Base-by-base conservation (phyloP, 2,113 vertebrate genomes). In the Aegotheles bennettii region DNA sequence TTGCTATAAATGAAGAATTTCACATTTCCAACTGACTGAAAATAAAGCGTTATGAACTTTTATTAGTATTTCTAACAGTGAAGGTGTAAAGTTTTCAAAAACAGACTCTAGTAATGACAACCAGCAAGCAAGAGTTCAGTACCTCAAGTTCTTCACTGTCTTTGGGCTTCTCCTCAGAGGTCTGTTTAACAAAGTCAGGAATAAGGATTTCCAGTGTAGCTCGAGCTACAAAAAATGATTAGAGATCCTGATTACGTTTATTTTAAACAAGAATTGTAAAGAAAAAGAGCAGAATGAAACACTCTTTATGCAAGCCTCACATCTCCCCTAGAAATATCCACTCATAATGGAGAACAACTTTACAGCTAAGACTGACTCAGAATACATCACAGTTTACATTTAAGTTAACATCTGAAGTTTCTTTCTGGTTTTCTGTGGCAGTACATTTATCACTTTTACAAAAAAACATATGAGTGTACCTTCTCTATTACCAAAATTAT, bases 141-240 rank as follows among this genome's bases (percentile, higher is more conserved):
- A 99, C 99, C 99, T 99, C 99, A 89, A 99, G 98, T 96, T 99
- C 99, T 90, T 99, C 99, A 26, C 99, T 99, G 95, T 99, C 99
- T 84, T 98, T 98, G 71, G 99, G 99, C 97, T 99, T 99, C 97
- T 99, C 99, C 97, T 99, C 99, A 17, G 99, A 98, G 67, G 99
- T 99, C 97, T 99, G 99, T 97, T 99, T 99, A 96, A 99, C 99
- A 97, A 99, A 99, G 97, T 99, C 99, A 2, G 99, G 99, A 96
- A 99, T 99, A 96, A 99, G 99, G 97, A 99, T 99, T 98, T 99
- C 99, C 98, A 99, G 98, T 96, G 99, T 99, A 95, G 99, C 99
- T 98, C 99, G 99, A 97, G 99, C 99, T 99, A 96, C 38, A 77
- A 42, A 70, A 65, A 40, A 76, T 6, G 63, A 68, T 90, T 71